Base-by-base conservation (phyloP, 1,140 invertebrate species). In the Gerris buenoi region DNA sequence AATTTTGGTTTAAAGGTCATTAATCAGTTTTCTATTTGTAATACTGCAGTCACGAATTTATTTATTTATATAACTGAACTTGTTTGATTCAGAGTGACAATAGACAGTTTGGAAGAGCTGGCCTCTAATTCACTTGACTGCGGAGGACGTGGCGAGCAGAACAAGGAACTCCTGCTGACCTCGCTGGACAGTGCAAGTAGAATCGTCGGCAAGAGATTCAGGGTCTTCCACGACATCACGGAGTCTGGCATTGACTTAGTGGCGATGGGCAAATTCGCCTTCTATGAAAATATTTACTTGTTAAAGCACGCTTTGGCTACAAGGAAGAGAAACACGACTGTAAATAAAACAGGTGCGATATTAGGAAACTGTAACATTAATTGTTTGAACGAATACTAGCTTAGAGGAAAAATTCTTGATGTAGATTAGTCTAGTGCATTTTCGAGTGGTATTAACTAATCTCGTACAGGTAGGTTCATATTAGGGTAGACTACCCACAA, bases 201-300 rank as follows among this genome's bases (percentile, higher is more conserved):
- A 72, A 81, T 82, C 73, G 82, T 92, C 63, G 86, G 84, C 0
- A 73, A 78, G 15, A 84, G 82, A 73, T 89, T 88, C 74, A 81
- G 87, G 75, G 68, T 72, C 2, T 68, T 69, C 23, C 69, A 69
- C n/a, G 66, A 74, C 58, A 56, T 56, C 10, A 62, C 66, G 13
- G 63, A 72, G 64, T 33, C 60, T 25, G 72, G 70, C n/a, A 68
- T 74, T 0, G 76, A 81, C 28, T 79, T 78, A 72, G 85, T 92
- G 1, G 82, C 85, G 0, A 78, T 81, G 71, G 89, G 88, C 46
- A 75, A 78, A 18, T 87, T 88, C 70, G 86, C 86, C 10, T 90
- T 90, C 70, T 93, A 89, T 71, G 89, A 91, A 72, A 91, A 89
- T 74, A 79, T 83, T n/a, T 83, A 88, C 74, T 86, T 83, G 71